These are phyloP conservation scores for Eupithecia centaureata DNA, from an alignment of 2,888 invertebrate species.

Conservation along the genomic window DNA sequence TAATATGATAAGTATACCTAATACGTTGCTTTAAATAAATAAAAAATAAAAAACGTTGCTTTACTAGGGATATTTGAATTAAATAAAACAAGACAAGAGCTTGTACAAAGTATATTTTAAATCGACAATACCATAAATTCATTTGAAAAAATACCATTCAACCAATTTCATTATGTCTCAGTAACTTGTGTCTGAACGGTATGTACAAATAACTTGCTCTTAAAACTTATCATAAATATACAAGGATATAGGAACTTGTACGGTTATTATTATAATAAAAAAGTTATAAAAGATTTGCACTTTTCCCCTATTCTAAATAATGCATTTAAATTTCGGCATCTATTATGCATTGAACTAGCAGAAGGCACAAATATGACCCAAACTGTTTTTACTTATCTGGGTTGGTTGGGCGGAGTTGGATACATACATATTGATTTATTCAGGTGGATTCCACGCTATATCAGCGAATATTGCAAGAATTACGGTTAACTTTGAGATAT, in stretches of 20 bases:
- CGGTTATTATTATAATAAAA: conserved; percentile 15
- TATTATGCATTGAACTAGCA: conserved; percentile 2
- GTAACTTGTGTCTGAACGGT: conserved; percentile 8
- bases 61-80: too few species aligned
- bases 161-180: conserved; percentile 22
- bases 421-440: background rate
- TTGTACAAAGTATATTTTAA: conserved; percentile 43
- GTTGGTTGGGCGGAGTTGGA: background rate
- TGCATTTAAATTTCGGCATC: background rate
- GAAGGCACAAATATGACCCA: background rate
- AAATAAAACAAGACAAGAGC: conserved; percentile 38
- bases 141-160: conserved; percentile 29
- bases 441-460: background rate
- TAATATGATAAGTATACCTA: too few species aligned
- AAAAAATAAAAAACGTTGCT: too few species aligned
- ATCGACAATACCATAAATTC: conserved; percentile 27
- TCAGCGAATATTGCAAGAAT: background rate
- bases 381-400: background rate
- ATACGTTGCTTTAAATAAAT: too few species aligned
- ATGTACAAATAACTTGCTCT: conserved; percentile 7
- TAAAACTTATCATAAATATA: conserved; percentile 20
- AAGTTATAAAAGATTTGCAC: background rate
- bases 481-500: background rate
- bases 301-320: background rate
- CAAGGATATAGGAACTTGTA: conserved; percentile 27